These are phyloP conservation scores for Oncorhynchus masou DNA, from an alignment of 2,113 vertebrate species.

Conservation along the genomic window DNA sequence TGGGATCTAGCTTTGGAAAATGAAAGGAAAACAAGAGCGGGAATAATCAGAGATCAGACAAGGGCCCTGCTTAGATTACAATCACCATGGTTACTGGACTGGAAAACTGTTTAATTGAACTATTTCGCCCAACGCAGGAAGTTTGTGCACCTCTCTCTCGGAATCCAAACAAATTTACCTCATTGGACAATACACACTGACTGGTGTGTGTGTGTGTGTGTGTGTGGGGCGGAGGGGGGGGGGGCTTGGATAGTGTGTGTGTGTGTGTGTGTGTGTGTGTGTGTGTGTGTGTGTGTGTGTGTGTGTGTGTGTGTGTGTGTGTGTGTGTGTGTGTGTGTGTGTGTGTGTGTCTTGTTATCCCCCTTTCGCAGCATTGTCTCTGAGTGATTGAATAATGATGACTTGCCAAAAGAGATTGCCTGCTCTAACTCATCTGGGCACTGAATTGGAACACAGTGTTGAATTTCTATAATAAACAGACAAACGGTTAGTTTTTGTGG, in stretches of 20 bases:
- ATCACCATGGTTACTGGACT: constrained; percentile 87
- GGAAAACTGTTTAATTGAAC: constrained; percentile 95
- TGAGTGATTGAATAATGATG: constrained; percentile 51
- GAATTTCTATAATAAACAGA: constrained; percentile 39
- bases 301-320: not conserved
- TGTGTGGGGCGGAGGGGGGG: not conserved
- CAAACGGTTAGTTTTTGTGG: constrained; percentile 2
- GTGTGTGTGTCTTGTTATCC: constrained; percentile 5
- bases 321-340: constrained; percentile 3
- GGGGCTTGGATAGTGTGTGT: too few species aligned
- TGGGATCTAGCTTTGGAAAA: constrained; percentile 91
- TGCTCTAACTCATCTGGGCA: constrained; percentile 35
- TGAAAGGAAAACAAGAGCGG: constrained; percentile 93
- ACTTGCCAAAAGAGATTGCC: constrained; percentile 41
- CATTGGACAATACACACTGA: constrained; percentile 3
- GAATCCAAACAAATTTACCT: constrained; percentile 80
- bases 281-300: too few species aligned
- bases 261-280: too few species aligned
- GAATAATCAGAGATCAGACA: constrained; percentile 92
- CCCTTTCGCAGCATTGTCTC: constrained; percentile 18
- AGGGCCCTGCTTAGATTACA: constrained; percentile 81
- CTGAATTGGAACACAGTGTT: constrained; percentile 35
- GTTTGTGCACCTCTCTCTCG: constrained; percentile 80
- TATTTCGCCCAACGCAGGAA: constrained; percentile 80
- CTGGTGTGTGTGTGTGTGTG: not conserved